Evolutionary conservation across 2,888 invertebrate species (phyloP), one percentile per base, ranked within the genome.

Genomic region (Agrochola litura): DNA sequence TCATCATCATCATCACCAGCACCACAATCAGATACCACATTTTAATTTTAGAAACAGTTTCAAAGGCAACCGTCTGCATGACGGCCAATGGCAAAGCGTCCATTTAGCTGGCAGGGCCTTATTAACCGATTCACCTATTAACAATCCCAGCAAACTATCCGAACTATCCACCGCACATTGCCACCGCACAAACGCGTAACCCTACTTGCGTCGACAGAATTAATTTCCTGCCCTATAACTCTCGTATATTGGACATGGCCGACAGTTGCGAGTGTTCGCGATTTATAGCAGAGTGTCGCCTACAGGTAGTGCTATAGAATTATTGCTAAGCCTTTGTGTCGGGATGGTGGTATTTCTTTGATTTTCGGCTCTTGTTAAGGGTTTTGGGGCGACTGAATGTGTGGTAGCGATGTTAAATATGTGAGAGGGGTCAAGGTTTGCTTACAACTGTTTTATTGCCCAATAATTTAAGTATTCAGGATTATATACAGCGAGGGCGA

Each of bases 141-240:
- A 63, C 68, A 83, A 64, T 73, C 65, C 19, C 49, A 25, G 67
- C 64, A 52, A 85, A 82, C 76, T 85, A 86, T 89, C 85, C 83
- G 46, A 78, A 79, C 75, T 86, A 86, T 79, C 56, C 69, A 22
- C 30, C 73, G 78, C 85, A 75, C 82, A 85, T 88, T 87, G 88
- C 77, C 87, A 91, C 91, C 89, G 72, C 90, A 89, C 86, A 86
- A 82, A 86, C 90, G 89, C 90, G 92, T 94, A 95, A 95, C 96
- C 95, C 95, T 94, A 95, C 95, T 94, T 93, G 94, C 90, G 94
- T 92, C 93, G 95, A 95, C 95, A 95, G 96, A 95, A 96, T 96
- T 96, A 96, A 96, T 96, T 96, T 96, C 96, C 96, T 95, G 95
- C 92, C 93, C 92, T 95, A 96, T 96, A 96, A 96, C 95, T 96